Conservation (phyloP, 2,888 invertebrate genomes). For the Dusona sp. region DNA sequence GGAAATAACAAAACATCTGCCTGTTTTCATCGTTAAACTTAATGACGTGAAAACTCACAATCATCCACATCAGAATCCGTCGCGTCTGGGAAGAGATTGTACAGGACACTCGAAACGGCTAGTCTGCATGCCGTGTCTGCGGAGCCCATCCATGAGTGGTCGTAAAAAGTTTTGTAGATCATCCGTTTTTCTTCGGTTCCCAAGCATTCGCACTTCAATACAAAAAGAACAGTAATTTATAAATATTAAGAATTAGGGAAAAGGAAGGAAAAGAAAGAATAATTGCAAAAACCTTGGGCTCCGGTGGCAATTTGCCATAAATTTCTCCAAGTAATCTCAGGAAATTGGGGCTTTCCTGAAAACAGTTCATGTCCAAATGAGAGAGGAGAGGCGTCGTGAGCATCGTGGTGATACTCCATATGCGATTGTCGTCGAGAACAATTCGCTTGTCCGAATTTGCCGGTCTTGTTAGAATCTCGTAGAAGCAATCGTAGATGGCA, state of each 20-base stretch:
- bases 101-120: conserved; percentile 77
- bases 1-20: too few species aligned
- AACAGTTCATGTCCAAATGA: conserved; percentile 57
- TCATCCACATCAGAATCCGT: conserved; percentile 36
- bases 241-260: background rate
- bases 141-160: conserved; percentile 78
- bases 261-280: conserved; percentile 16
- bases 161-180: conserved; percentile 75
- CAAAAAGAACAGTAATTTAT: background rate
- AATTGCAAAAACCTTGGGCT: conserved; percentile 52
- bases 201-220: conserved; percentile 41
- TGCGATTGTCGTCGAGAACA: background rate
- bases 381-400: conserved; percentile 34
- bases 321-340: conserved; percentile 77
- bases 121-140: conserved; percentile 74
- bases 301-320: conserved; percentile 70
- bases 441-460: background rate
- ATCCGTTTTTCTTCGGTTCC: conserved; percentile 61
- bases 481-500: conserved; percentile 77
- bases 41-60: conserved; percentile 42
- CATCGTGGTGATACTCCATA: conserved; percentile 26
- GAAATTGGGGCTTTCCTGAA: conserved; percentile 76
- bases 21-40: background rate
- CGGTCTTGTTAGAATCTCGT: conserved; percentile 57
- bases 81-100: conserved; percentile 71